These are phyloP conservation scores for Thalassoma bifasciatum DNA, from an alignment of 2,113 vertebrate species.

Conservation along the genomic window DNA sequence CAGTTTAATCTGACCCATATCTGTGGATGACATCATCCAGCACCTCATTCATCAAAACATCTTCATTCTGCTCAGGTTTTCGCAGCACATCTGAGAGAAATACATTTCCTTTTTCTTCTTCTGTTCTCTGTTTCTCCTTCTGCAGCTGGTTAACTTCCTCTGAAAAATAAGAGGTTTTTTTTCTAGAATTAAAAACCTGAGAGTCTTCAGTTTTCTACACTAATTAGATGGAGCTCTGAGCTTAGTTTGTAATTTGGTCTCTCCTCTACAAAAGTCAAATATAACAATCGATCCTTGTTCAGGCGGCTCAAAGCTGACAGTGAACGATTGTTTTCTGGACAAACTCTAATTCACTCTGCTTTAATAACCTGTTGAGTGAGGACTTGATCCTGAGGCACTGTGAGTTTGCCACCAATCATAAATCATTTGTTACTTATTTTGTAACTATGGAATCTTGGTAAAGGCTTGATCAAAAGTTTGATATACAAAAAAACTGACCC, in stretches of 20 bases:
- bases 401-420: no score
- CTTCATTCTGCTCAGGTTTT: slow-evolving; percentile 7
- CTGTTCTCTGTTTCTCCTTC: neutral
- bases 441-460: no score
- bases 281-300: slow-evolving; percentile 2
- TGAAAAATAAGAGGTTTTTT: neutral
- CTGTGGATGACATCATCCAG: slow-evolving; percentile 45
- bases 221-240: neutral
- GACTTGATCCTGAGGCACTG: neutral
- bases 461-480: no score
- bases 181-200: neutral
- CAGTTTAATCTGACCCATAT: slow-evolving; percentile 42
- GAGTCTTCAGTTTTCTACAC: neutral
- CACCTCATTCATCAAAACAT: slow-evolving; percentile 38
- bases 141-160: slow-evolving; percentile 3
- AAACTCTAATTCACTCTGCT: slow-evolving; percentile 15
- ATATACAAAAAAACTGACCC: no score
- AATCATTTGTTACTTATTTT: no score
- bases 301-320: neutral
- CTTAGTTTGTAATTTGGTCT: neutral
- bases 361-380: slow-evolving; percentile 21
- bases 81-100: neutral
- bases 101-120: neutral
- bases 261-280: neutral
- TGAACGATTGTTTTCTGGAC: neutral